These are phyloP conservation scores for Carpatolechia fugitivella DNA, from an alignment of 2,888 invertebrate genomes.

Conservation along the genomic window DNA sequence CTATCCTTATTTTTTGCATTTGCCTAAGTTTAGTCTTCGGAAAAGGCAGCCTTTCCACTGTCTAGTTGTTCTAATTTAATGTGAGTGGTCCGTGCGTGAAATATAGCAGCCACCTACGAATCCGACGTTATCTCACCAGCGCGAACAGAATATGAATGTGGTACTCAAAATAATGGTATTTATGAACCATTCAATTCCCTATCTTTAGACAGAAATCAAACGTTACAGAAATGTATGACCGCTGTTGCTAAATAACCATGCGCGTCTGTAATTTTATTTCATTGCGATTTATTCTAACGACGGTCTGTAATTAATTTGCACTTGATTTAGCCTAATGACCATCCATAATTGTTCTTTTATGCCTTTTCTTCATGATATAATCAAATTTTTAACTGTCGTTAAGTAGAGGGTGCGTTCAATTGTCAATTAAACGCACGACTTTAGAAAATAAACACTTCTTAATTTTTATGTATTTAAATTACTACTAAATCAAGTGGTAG, in stretches of 20 bases:
- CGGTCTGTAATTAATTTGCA: not conserved
- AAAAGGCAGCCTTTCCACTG: no score
- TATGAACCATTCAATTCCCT: slow-evolving; percentile 5
- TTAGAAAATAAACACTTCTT: not conserved
- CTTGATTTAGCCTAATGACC: not conserved
- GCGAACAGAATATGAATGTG: slow-evolving; percentile 4
- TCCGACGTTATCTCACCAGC: not conserved
- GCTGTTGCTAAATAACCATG: not conserved
- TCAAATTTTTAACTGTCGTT: not conserved
- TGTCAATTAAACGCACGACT: slow-evolving; percentile 1
- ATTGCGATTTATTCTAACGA: not conserved
- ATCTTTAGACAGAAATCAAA: slow-evolving; percentile 5
- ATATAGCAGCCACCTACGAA: not conserved
- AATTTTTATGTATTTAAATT: not conserved
- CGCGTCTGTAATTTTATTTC: not conserved
- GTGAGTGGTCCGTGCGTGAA: not conserved
- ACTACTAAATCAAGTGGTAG: no score
- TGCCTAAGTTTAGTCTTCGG: no score
- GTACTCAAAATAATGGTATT: not conserved
- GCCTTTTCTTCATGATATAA: slow-evolving; percentile 1
- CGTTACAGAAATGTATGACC: not conserved
- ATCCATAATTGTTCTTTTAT: slow-evolving; percentile 8
- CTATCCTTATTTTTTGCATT: no score
- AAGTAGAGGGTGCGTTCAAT: not conserved
- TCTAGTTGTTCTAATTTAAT: not conserved